Evolutionary conservation across 2,888 invertebrate species (phyloP).

Genomic region (Drosophila quinaria): DNA sequence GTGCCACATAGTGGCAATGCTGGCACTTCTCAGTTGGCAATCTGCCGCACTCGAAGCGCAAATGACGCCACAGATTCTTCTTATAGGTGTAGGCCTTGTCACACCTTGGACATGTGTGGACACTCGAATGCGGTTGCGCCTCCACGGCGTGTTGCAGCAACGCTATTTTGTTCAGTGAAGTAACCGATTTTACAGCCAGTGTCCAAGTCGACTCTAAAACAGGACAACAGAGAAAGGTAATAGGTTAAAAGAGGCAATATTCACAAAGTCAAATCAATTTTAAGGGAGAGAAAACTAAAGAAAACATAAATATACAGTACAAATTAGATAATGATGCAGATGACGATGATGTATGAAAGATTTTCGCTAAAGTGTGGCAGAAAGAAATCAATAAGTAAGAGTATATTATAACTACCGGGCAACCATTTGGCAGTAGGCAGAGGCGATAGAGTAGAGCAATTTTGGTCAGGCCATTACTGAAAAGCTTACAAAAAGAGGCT

Average conservation of each 20-base stretch:
- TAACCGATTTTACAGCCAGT: constrained; percentile 84
- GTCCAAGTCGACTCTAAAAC: constrained; percentile 83
- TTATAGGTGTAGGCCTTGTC: constrained; percentile 87
- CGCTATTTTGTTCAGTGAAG: constrained; percentile 83
- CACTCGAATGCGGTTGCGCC: constrained; percentile 33
- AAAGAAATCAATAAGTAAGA: constrained; percentile 19
- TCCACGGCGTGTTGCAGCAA: constrained; percentile 55
- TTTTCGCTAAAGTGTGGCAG: constrained; percentile 41
- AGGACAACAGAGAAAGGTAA: constrained; percentile 59
- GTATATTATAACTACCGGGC: constrained; percentile 39
- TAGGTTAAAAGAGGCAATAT: constrained; percentile 57
- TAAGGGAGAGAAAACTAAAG: background rate
- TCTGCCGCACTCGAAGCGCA: constrained; percentile 88
- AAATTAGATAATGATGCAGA: constrained; percentile 7
- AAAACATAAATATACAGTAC: constrained; percentile 28
- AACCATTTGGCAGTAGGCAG: constrained; percentile 50
- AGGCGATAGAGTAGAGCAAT: constrained; percentile 53
- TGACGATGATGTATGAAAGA: constrained; percentile 32
- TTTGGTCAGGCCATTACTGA: constrained; percentile 36
- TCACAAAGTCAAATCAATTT: background rate
- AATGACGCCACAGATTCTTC: constrained; percentile 87
- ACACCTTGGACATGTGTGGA: constrained; percentile 87
- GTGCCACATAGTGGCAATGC: constrained; percentile 86
- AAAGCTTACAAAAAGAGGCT: constrained; percentile 32
- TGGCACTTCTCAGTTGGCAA: constrained; percentile 87